phyloP scores from a whole-genome alignment of 1,140 invertebrate genomes.

The Probaryconus sp. region DNA sequence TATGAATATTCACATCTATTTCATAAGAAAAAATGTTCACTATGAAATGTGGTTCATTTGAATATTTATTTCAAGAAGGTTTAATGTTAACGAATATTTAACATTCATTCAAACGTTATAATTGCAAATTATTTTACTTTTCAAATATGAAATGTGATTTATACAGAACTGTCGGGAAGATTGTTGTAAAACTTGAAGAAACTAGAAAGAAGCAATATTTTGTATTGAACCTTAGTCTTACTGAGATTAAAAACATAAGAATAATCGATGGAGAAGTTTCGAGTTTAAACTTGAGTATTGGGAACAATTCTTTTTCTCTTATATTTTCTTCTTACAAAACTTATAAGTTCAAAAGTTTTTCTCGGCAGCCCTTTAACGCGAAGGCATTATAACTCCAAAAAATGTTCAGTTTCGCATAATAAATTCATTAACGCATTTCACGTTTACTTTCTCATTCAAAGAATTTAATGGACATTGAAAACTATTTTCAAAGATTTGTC shows the following conservation, averaged over 20 bases:
- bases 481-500: no score
- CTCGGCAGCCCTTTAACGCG: neutral
- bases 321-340: neutral
- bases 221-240: constrained; percentile 5
- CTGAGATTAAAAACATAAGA: constrained; percentile 3
- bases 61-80: no score
- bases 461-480: no score
- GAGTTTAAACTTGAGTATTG: neutral
- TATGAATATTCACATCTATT: constrained; percentile 35
- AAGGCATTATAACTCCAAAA: no score
- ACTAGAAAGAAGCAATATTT: constrained; percentile 5
- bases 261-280: constrained; percentile 10
- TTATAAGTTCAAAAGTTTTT: constrained; percentile 2
- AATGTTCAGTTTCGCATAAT: no score
- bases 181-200: neutral
- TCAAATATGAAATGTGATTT: neutral
- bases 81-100: constrained; percentile 21
- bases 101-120: neutral
- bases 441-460: no score
- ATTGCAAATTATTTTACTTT: no score
- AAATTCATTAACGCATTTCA: no score
- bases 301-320: neutral
- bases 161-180: neutral
- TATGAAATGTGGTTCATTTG: no score
- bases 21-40: no score